phyloP scores from a whole-genome alignment of 2,888 invertebrate genomes.

The Prosapia bicincta region DNA sequence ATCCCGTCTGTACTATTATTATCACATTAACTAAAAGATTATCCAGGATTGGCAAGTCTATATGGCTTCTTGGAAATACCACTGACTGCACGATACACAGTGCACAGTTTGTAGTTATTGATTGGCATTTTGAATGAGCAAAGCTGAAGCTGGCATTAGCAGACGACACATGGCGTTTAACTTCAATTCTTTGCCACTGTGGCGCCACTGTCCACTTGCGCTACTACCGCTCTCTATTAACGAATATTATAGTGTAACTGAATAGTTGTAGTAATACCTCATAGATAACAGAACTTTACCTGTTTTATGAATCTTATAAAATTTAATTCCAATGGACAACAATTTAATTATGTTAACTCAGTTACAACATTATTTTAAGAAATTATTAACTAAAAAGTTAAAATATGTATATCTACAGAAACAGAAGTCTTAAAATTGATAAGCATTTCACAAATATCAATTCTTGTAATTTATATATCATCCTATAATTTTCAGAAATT shows the following conservation, averaged over 20 bases:
- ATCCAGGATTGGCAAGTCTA: background rate
- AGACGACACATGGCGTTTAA: conserved; percentile 25
- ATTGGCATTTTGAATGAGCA: conserved; percentile 39
- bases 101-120: conserved; percentile 33
- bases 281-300: no score
- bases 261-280: background rate
- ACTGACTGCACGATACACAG: conserved; percentile 24
- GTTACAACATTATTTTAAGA: no score
- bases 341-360: no score
- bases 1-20: background rate
- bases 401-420: no score
- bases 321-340: no score
- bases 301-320: no score
- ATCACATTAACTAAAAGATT: background rate
- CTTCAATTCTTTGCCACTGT: background rate
- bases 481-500: no score
- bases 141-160: conserved; percentile 16
- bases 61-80: conserved; percentile 11
- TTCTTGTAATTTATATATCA: no score
- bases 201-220: conserved; percentile 10
- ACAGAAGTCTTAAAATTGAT: no score
- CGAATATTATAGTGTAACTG: background rate
- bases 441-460: no score
- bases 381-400: no score
- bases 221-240: conserved; percentile 8